phyloP scores from a whole-genome alignment of 2,888 invertebrate species.

The Cepaea hortensis region DNA sequence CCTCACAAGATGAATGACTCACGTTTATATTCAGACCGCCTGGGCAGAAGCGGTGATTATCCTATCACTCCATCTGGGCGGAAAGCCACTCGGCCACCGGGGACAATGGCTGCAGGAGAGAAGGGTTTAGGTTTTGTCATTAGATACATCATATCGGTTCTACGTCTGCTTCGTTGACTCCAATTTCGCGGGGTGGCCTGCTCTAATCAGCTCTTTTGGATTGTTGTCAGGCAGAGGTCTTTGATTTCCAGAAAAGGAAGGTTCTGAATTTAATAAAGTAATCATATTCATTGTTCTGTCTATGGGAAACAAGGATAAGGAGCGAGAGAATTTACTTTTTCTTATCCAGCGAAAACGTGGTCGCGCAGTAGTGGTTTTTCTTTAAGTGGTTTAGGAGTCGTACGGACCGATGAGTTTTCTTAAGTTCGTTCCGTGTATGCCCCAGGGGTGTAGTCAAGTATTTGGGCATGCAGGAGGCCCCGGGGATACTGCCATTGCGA shows the following conservation, averaged over 20 bases:
- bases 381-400: too few species aligned
- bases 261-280: slow-evolving; percentile 19
- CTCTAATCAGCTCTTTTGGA: slow-evolving; percentile 25
- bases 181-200: slow-evolving; percentile 26
- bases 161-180: slow-evolving; percentile 30
- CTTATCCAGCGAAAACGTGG: too few species aligned
- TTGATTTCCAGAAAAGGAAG: slow-evolving; percentile 4
- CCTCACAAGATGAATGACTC: slow-evolving; percentile 16
- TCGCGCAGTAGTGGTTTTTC: too few species aligned
- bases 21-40: not conserved
- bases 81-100: slow-evolving; percentile 1
- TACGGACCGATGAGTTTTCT: too few species aligned
- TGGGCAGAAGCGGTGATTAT: slow-evolving; percentile 29
- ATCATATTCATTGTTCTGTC: slow-evolving; percentile 2
- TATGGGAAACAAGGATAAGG: too few species aligned
- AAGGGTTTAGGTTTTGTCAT: slow-evolving; percentile 11
- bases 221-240: slow-evolving; percentile 15
- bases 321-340: too few species aligned
- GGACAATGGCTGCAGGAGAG: slow-evolving; percentile 34
- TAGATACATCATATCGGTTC: slow-evolving; percentile 37
- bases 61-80: slow-evolving; percentile 25
- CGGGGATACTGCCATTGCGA: too few species aligned
- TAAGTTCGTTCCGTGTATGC: too few species aligned
- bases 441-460: too few species aligned
- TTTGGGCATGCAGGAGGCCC: too few species aligned